A percentile compares a stretch with the other conserved stretches of the same genome.
Evolutionary conservation across 2,797 vertebrate species (phyloP).

Genomic region (Crax fasciolata): DNA sequence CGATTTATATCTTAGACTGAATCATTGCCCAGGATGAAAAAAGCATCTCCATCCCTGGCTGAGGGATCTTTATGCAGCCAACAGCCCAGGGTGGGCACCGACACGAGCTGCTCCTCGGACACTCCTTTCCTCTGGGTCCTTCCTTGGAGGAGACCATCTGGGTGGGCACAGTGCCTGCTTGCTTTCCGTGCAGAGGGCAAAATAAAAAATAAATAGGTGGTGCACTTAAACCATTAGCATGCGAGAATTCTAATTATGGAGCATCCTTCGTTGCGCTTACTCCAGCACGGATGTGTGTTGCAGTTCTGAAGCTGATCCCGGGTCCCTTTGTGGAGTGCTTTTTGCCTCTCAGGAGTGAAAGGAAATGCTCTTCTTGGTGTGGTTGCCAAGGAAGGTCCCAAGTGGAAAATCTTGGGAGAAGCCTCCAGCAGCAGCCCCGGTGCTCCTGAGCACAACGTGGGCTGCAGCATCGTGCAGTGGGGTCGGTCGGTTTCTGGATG

Average conservation of each 20-base stretch:
- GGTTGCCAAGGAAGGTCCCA: neutral
- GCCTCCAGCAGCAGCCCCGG: neutral
- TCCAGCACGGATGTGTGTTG: fast-evolving
- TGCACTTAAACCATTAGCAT: neutral
- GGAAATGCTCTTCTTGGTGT: neutral
- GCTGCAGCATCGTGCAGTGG: neutral
- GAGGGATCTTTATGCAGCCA: neutral
- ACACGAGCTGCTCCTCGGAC: neutral
- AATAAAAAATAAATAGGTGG: neutral
- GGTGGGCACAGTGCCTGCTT: neutral
- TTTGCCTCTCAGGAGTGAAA: neutral
- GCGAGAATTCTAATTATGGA: neutral
- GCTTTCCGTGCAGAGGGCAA: neutral
- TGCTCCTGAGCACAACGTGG: neutral
- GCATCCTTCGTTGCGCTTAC: neutral
- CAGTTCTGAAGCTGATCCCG: neutral
- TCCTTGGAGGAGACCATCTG: fast-evolving
- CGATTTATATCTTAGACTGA: neutral
- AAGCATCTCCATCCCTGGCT: neutral
- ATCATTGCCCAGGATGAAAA: neutral
- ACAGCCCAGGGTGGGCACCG: neutral
- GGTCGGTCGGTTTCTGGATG: fast-evolving
- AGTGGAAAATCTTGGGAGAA: neutral
- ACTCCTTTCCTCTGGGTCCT: fast-evolving
- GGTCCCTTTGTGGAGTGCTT: neutral